Evolutionary conservation across 2,797 vertebrate species (phyloP).

Genomic region (Hafferia zeledoni): DNA sequence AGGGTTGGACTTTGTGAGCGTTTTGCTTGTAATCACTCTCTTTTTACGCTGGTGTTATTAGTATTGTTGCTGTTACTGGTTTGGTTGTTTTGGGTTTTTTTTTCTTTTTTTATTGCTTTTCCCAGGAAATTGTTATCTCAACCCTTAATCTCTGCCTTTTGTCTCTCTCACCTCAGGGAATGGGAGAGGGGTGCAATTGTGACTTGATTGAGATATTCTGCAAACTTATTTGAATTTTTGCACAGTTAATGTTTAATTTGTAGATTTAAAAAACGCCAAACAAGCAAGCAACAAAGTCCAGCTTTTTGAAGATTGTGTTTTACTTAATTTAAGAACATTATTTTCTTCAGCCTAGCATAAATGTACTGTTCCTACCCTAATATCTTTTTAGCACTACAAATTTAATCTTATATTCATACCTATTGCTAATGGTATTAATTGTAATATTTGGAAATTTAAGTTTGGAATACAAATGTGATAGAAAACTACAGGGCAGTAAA

Average conservation of each 20-base stretch:
- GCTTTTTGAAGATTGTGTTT: neutral
- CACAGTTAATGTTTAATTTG: neutral
- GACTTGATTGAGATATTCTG: neutral
- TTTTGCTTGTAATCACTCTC: neutral
- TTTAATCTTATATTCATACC: neutral
- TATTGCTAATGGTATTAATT: neutral
- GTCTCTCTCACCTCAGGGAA: neutral
- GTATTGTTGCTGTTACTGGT: neutral
- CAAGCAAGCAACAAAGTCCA: neutral
- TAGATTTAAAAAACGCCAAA: neutral
- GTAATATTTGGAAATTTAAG: neutral
- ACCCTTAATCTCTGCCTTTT: neutral
- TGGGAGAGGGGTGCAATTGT: neutral
- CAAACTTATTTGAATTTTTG: neutral
- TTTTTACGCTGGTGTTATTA: neutral
- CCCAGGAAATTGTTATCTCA: neutral
- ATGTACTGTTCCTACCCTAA: neutral
- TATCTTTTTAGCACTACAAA: neutral
- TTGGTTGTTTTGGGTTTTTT: no score
- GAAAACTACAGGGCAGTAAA: neutral
- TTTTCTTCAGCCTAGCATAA: neutral
- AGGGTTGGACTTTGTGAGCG: neutral
- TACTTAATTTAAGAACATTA: neutral
- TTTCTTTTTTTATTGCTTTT: neutral
- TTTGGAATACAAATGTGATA: neutral